Percentiles rank a stretch among this genome's conserved stretches.
phyloP scores from a whole-genome alignment of 2,888 invertebrate species.

The Drosophila putrida region DNA sequence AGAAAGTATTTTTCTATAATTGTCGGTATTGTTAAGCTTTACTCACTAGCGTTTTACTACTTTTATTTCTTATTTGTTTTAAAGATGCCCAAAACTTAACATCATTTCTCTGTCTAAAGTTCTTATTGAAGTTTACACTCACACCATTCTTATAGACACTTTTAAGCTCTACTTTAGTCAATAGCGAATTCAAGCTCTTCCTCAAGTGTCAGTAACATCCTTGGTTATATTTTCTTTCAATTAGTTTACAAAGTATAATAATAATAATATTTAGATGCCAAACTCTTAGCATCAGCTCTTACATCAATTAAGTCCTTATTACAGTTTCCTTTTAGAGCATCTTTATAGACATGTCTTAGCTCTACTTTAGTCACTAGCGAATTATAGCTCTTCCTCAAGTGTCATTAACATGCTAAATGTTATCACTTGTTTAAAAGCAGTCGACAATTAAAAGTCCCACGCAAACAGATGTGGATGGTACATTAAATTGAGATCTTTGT shows the following conservation, averaged over 20 bases:
- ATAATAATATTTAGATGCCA: no score
- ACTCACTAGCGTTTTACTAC: no score
- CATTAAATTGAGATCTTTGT: constrained; percentile 6
- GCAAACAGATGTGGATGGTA: background rate
- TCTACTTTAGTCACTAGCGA: background rate
- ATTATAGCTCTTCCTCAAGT: background rate
- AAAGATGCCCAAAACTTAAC: background rate
- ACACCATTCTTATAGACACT: no score
- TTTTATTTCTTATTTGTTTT: background rate
- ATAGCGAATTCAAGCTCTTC: background rate
- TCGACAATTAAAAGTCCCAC: background rate
- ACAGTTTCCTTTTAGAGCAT: no score
- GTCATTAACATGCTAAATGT: background rate
- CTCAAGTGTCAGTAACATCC: background rate
- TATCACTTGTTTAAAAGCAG: background rate
- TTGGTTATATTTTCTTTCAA: no score
- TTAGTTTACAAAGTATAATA: no score
- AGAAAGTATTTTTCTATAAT: background rate
- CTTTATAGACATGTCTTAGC: background rate
- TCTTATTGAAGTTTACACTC: background rate
- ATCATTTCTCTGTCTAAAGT: background rate
- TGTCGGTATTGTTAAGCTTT: background rate
- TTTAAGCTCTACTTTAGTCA: background rate
- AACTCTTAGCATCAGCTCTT: no score
- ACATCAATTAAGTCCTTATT: no score